A percentile compares a stretch with the other conserved stretches of the same genome.
These are phyloP conservation scores for Periophthalmus modestus DNA, from an alignment of 2,113 vertebrate genomes.

Conservation along the genomic window DNA sequence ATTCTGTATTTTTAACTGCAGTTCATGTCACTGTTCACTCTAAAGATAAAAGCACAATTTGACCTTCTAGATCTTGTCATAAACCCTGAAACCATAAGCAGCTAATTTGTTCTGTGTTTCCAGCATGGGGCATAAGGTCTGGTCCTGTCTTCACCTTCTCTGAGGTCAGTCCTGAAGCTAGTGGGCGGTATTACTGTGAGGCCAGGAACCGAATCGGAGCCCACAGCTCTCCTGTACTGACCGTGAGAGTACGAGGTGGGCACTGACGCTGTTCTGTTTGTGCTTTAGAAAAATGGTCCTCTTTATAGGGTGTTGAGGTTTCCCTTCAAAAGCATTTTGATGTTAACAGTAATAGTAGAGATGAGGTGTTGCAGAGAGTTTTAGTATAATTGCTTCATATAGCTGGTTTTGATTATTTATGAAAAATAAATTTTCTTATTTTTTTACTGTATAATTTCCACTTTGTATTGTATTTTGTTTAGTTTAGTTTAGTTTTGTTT, in stretches of 20 bases:
- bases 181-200: slow-evolving; percentile 80
- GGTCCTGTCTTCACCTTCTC: slow-evolving; percentile 76
- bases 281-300: background rate
- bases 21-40: background rate
- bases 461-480: background rate
- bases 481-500: no score
- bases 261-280: background rate
- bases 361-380: slow-evolving; percentile 25
- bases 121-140: slow-evolving; percentile 72
- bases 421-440: background rate
- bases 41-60: background rate
- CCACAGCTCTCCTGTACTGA: slow-evolving; percentile 77
- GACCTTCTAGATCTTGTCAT: background rate
- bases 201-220: slow-evolving; percentile 76
- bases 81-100: background rate
- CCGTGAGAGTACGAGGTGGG: slow-evolving; percentile 76
- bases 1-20: background rate
- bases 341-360: slow-evolving; percentile 7
- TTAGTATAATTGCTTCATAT: slow-evolving; percentile 21
- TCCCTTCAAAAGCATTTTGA: background rate
- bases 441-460: background rate
- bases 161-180: slow-evolving; percentile 72
- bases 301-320: background rate
- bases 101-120: background rate
- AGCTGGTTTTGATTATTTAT: slow-evolving; percentile 39